Evolutionary conservation across 1,140 invertebrate genomes (phyloP).

Genomic region (Lamellibrachia luymesi): DNA sequence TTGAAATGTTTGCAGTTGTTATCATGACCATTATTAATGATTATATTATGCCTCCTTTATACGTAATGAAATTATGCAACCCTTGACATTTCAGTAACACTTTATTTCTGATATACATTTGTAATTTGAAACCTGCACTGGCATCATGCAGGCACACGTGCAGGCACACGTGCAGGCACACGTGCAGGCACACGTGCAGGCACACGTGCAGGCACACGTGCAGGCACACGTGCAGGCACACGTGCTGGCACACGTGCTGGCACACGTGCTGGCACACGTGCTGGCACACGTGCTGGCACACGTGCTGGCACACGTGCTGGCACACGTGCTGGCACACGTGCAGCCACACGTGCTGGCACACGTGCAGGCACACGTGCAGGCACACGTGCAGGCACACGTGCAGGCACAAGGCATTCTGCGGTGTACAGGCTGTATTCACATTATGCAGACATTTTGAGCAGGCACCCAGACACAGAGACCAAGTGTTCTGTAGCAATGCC

Average conservation of each 20-base stretch:
- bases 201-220: not conserved
- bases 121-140: not conserved
- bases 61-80: not conserved
- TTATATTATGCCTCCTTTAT: not conserved
- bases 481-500: not conserved
- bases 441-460: not conserved
- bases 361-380: too few species aligned
- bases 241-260: too few species aligned
- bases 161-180: too few species aligned
- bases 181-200: not conserved
- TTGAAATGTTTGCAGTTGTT: not conserved
- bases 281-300: too few species aligned
- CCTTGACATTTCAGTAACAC: not conserved
- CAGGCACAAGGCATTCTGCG: too few species aligned
- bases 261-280: too few species aligned
- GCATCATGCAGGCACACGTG: not conserved
- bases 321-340: too few species aligned
- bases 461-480: not conserved
- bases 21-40: not conserved
- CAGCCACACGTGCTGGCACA: not conserved
- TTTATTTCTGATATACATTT: not conserved
- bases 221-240: too few species aligned
- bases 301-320: not conserved
- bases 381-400: too few species aligned
- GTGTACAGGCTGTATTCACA: not conserved